A percentile compares a stretch with the other conserved stretches of the same genome.
Evolutionary conservation across 1,140 invertebrate species (phyloP).

Genomic region (Anoplolepis gracilipes): DNA sequence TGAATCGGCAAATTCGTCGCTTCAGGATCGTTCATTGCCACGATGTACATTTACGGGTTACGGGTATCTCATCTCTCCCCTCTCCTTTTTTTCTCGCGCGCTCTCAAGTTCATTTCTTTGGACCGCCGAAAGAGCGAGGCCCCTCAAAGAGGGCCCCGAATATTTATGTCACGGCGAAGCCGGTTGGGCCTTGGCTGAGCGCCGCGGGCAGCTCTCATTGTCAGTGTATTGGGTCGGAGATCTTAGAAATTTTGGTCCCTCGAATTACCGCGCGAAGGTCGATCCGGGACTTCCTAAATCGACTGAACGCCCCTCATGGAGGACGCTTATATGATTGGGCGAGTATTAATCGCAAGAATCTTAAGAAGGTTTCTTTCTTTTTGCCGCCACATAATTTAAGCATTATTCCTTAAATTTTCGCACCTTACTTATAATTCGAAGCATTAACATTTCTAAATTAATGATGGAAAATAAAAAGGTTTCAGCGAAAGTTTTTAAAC

Average conservation of each 20-base stretch:
- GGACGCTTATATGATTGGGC: slow-evolving; percentile 23
- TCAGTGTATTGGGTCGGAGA: slow-evolving; percentile 44
- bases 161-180: slow-evolving; percentile 81
- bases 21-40: slow-evolving; percentile 59
- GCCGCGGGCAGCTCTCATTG: slow-evolving; percentile 66
- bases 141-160: slow-evolving; percentile 64
- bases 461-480: neutral
- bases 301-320: slow-evolving; percentile 14
- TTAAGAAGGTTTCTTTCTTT: neutral
- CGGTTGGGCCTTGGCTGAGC: slow-evolving; percentile 74
- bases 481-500: neutral
- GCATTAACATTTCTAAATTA: too few relatives aligned
- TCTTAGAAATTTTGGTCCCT: slow-evolving; percentile 69
- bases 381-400: neutral
- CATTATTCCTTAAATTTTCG: neutral
- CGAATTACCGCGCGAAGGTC: slow-evolving; percentile 29
- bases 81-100: slow-evolving; percentile 19
- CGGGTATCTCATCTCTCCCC: slow-evolving; percentile 41
- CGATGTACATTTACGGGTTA: slow-evolving; percentile 56
- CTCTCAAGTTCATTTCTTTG: slow-evolving; percentile 43
- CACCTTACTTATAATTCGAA: too few relatives aligned
- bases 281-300: slow-evolving; percentile 35
- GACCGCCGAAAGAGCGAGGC: neutral
- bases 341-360: neutral
- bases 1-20: slow-evolving; percentile 55